Base-by-base conservation (phyloP, 2,888 invertebrate species). In the Rotaria socialis region DNA sequence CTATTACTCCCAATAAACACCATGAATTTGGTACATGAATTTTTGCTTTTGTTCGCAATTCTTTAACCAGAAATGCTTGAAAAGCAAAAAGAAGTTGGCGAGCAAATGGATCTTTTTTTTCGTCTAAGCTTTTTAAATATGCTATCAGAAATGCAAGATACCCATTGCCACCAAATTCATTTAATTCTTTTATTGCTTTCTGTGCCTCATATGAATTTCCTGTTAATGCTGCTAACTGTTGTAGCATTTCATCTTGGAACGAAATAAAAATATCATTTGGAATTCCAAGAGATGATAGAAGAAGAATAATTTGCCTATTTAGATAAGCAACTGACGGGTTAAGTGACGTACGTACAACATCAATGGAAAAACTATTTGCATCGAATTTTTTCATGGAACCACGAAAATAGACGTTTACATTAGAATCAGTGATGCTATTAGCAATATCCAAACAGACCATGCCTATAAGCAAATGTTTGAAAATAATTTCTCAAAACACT, bases 251-350 rank as follows among this genome's bases (percentile, higher is more conserved):
- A 43, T 84, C 22, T 84, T 86, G 84, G n/a, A 86, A 50, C 24
- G 8, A 11, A n/a, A 84, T 22, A 60, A 86, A 86, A 27, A 50
- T 58, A 7, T 80, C 14, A 43, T 86, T 50, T 0, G 24, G 8
- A 58, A 86, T 84, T 16, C 86, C 86, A 24, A 86, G 50, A 14
- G 86, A 56, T 41, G 84, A 84, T 16, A 86, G 22, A 35, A 86
- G 47, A n/a, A 86, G 0, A 84, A 86, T 86, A 47, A 86, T 86
- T 86, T 86, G 86, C 47, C 86, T 43, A 84, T 86, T 86, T 8
- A 86, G 43, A 60, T 35, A 86, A 10, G 47, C 80, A 11, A 58
- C 56, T 56, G 84, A 47, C 4, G 75, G 58, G 10, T 47, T 56
- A 11, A 50, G 56, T 50, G 86, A 24, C 11, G 58, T n/a, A 58